Percentiles rank a stretch among this genome's conserved stretches.
These are phyloP conservation scores for Arbacia lixula DNA, from an alignment of 53 echinoderm and acorn worm species.

Conservation along the genomic window DNA sequence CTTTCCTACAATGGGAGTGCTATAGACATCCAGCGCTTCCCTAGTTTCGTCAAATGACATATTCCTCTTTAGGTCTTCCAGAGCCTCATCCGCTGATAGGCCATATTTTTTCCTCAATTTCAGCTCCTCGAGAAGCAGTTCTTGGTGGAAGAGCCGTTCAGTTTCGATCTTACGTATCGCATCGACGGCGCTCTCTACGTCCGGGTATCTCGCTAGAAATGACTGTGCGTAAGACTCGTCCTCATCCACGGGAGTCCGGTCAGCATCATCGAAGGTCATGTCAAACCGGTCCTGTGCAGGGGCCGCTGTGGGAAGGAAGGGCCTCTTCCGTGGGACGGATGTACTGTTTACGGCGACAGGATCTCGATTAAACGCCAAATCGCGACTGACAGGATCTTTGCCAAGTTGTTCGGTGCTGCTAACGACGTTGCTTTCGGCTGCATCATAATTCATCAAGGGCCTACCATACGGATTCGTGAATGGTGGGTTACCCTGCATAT, in stretches of 20 bases:
- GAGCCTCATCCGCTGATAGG: background rate
- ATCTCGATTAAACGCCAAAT: slow-evolving; percentile 3
- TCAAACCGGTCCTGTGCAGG: background rate
- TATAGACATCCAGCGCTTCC: slow-evolving; percentile 13
- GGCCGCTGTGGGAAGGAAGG: too few relatives aligned
- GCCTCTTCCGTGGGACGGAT: background rate
- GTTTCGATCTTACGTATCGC: slow-evolving; percentile 36
- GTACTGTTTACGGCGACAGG: background rate
- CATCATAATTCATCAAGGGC: too few relatives aligned
- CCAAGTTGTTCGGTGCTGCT: slow-evolving; percentile 21
- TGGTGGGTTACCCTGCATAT: too few relatives aligned
- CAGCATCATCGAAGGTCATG: background rate
- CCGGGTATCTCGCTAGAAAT: background rate
- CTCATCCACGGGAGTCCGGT: background rate
- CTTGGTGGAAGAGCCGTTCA: slow-evolving; percentile 45
- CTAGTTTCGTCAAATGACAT: slow-evolving; percentile 1
- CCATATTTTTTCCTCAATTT: slow-evolving; percentile 46
- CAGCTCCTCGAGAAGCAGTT: slow-evolving; percentile 31
- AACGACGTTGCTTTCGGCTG: background rate
- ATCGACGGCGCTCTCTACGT: slow-evolving; percentile 27
- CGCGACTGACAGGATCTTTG: too few relatives aligned
- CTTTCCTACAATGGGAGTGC: too few relatives aligned
- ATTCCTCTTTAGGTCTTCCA: slow-evolving; percentile 10
- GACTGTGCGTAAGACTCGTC: background rate
- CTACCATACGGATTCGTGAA: too few relatives aligned